Evolutionary conservation across 2,113 vertebrate species (phyloP), one percentile per base, ranked within the genome.

Genomic region (Gorilla gorilla): DNA sequence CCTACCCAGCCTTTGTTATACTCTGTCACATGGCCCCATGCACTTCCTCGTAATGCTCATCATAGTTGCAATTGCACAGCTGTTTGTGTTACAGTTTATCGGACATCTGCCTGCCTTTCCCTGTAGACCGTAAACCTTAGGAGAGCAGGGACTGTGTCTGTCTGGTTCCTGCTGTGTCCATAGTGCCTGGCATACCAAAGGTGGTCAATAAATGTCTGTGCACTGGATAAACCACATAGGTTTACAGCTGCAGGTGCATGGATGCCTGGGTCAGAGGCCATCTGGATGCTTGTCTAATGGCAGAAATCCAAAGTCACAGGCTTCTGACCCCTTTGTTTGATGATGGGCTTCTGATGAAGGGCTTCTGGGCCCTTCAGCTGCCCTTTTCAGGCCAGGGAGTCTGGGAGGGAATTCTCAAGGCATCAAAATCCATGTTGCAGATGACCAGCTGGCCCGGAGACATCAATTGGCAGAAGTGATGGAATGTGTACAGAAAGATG

Each of bases 371-470:
- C 68, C 38, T 90, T 93, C 35, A 0, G 9, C 85, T 94, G 86
- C 57, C 87, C 55, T 64, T 86, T 93, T 57, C 10, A 92, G 93
- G 79, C 79, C 78, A 86, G 32, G 96, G 55, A n/a, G 59, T 80
- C 93, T 84, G 78, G 43, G 64, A 93, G 86, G 76, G 59, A 90
- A 96, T 96, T 96, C 84, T 82, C 78, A 61, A 97, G 89, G 82
- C n/a, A 7, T 92, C 85, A 81, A 52, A 93, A 92, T 82, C 38
- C 73, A 82, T 75, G 78, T 57, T 6, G n/a, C 32, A 55, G 93
- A n/a, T 89, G 90, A 91, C 81, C 95, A 95, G 93, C 89, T 98
- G 94, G 94, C 78, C 66, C 8, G 1, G 59, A 97, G 85, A 80
- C 64, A 72, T 91, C 94, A 73, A 86, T 72, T 86, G 95, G 94